Evolutionary conservation across 2,888 invertebrate genomes (phyloP), one percentile per base, ranked within the genome.

Genomic region (Eilema caniola): DNA sequence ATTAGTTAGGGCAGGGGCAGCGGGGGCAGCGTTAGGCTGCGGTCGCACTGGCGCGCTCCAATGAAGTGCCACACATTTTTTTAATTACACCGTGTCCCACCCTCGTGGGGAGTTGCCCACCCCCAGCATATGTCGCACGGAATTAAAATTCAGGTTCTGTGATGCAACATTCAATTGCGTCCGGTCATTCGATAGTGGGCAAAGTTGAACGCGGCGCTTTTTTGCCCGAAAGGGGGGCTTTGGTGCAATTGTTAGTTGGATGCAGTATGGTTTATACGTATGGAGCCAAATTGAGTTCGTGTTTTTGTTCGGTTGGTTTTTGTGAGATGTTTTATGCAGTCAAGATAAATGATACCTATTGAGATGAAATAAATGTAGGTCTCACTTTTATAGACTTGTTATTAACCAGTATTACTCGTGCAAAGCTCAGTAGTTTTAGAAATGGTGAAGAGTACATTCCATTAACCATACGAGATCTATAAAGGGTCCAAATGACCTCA

Each of bases 1-100:
- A 93, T 93, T 90, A 92, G 89, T 86, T 84, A 85, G 86, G 89
- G 88, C 83, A 28, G 28, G 86, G 89, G 88, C 83, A 28, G 28
- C 5, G 86, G 85, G 84, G 74, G 80, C 74, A 72, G 24, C 80
- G 76, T 78, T 80, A 82, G 82, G 85, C 81, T 86, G 89, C 83
- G 90, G 91, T 90, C 88, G 75, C 86, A 82, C 89, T 86, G 89
- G 72, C 82, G 83, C 83, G 87, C 88, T 83, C 89, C 86, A 92
- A 94, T 93, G 93, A 93, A 94, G 90, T 93, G 93, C 89, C 93
- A 93, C 93, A 94, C 89, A 91, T 94, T 94, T 94, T 94, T 94
- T 93, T 93, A 94, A 94, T 94, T 94, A 92, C 94, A 79, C 68
- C 73, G 71, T 81, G 75, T 80, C 86, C 85, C 82, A 79, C 80